Percentiles rank a stretch among this genome's conserved stretches.
Evolutionary conservation across 2,888 invertebrate species (phyloP).

Genomic region (Luffia ferchaultella): DNA sequence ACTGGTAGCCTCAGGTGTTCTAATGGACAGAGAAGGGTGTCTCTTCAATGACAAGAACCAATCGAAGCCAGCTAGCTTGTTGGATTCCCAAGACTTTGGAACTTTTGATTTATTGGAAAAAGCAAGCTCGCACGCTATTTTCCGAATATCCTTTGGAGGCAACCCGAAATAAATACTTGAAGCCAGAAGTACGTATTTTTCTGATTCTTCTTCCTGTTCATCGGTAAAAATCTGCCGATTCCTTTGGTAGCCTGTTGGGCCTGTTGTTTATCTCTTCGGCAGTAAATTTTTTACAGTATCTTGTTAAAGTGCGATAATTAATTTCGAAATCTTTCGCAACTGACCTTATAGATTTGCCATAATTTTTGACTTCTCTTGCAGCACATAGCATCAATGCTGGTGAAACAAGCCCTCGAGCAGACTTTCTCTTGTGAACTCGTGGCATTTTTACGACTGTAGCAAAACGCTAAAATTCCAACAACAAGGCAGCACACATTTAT

Average conservation of each 20-base stretch:
- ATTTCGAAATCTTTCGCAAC: constrained; percentile 11
- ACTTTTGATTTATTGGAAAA: constrained; percentile 8
- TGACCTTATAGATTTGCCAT: constrained; percentile 12
- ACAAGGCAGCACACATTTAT: not conserved
- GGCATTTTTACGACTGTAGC: constrained; percentile 6
- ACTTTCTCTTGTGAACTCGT: constrained; percentile 7
- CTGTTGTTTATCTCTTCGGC: constrained; percentile 11
- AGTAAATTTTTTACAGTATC: constrained; percentile 14
- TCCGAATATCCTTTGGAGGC: constrained; percentile 9
- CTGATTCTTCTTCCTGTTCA: constrained; percentile 12
- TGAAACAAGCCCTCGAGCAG: constrained; percentile 10
- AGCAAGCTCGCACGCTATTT: constrained; percentile 12
- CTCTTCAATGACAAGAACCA: constrained; percentile 7
- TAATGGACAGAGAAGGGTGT: constrained; percentile 6
- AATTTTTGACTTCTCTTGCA: constrained; percentile 11
- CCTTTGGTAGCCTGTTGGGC: constrained; percentile 10
- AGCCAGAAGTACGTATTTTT: constrained; percentile 13
- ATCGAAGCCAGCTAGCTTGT: constrained; percentile 9
- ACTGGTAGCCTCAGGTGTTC: constrained; percentile 9
- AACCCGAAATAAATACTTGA: constrained; percentile 11
- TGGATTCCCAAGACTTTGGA: constrained; percentile 10
- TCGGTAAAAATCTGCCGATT: constrained; percentile 12
- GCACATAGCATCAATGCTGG: constrained; percentile 10
- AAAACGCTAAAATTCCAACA: not conserved
- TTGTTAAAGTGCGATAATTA: constrained; percentile 14